These are phyloP conservation scores for Crotalus horridus DNA, from an alignment of 2,113 vertebrate species.

Conservation along the genomic window DNA sequence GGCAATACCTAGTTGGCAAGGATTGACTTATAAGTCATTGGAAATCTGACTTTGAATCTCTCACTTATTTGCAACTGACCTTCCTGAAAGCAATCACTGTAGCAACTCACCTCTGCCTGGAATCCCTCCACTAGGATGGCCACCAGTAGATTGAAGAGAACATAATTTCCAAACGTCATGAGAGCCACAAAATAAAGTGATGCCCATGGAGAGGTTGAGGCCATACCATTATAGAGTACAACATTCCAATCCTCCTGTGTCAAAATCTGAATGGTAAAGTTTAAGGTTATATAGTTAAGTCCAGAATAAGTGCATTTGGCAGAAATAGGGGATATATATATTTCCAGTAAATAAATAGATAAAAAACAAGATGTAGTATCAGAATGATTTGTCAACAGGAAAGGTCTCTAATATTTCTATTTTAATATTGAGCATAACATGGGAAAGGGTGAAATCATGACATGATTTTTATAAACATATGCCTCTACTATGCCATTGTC, in stretches of 20 bases:
- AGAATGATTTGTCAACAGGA: background rate
- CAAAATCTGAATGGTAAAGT: constrained; percentile 76
- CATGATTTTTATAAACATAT: background rate
- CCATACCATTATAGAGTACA: constrained; percentile 93
- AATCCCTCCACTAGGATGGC: constrained; percentile 97
- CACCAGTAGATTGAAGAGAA: constrained; percentile 94
- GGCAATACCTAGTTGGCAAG: background rate
- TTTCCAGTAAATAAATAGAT: background rate
- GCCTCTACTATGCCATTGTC: background rate
- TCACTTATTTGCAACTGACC: background rate
- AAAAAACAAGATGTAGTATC: background rate
- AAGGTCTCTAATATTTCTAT: background rate
- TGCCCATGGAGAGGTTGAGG: constrained; percentile 90
- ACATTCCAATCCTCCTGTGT: constrained; percentile 98
- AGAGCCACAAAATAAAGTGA: constrained; percentile 96
- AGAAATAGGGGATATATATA: background rate
- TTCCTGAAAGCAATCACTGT: background rate
- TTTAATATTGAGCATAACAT: background rate
- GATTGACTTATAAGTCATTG: background rate
- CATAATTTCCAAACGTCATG: constrained; percentile 97
- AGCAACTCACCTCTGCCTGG: constrained; percentile 86
- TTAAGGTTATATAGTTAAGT: constrained; percentile 8
- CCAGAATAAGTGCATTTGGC: background rate
- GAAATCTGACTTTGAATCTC: background rate
- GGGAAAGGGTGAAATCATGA: background rate